Evolutionary conservation across 2,888 invertebrate genomes (phyloP), one percentile per base, ranked within the genome.

Genomic region (Thymelicus lineola): DNA sequence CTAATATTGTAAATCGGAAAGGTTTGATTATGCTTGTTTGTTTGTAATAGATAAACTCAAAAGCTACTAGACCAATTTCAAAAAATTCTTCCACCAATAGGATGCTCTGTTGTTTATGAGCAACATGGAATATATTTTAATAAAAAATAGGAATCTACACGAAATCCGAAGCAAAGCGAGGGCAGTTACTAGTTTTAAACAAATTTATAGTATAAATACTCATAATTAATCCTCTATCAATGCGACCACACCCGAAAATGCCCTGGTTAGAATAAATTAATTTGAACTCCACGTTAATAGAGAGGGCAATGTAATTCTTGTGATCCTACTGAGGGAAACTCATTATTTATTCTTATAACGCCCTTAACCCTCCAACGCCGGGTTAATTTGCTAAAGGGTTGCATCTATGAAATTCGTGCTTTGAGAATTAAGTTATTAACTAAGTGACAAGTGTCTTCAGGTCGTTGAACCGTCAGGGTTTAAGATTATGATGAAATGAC

Each of bases 321-420:
- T 83, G 85, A 86, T 82, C 84, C 81, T 75, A 74, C 74, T 42
- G 71, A 72, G 72, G 70, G 64, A 45, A 64, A 53, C 85, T 89
- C 88, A 87, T 90, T 88, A 89, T 87, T 88, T 88, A 90, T 90
- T 90, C 89, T 87, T 86, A 87, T 85, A 87, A 87, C 87, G 85
- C 77, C 82, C 79, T 83, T 84, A 84, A 79, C 87, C 85, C 70
- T 70, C 70, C 85, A 79, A 80, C 81, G 76, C 78, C 62, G 85
- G 84, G 88, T 86, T 89, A 88, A 89, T 89, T 88, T 83, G 83
- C 75, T 70, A 64, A 70, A 59, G 82, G 87, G 87, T 79, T 77
- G 77, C 75, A 79, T 79, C 80, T 79, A 82, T 76, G 76, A 81
- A 87, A 84, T 79, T 83, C 85, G 84, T 84, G 84, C 78, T 75